phyloP scores from a whole-genome alignment of 1,140 invertebrate genomes.

The Phymastichus coffea region DNA sequence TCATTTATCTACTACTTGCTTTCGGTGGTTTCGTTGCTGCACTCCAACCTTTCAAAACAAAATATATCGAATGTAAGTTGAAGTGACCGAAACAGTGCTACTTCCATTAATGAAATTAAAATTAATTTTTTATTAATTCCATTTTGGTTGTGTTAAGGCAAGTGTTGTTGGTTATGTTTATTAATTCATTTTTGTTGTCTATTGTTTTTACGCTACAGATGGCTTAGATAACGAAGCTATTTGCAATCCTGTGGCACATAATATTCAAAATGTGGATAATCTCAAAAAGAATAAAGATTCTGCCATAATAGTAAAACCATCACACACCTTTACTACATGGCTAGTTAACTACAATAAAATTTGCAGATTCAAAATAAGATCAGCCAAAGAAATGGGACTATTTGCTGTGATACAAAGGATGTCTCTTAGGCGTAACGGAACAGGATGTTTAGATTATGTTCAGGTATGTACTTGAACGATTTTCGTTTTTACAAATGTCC shows the following conservation, averaged over 20 bases:
- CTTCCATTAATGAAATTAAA: not conserved
- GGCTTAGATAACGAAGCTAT: constrained; percentile 29
- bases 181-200: too few species aligned
- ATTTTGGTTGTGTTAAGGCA: not conserved
- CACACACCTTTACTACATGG: constrained; percentile 38
- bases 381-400: constrained; percentile 32
- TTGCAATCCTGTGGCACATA: constrained; percentile 31
- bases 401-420: constrained; percentile 47
- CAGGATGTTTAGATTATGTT: constrained; percentile 43
- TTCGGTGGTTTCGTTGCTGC: not conserved
- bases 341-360: constrained; percentile 17
- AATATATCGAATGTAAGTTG: constrained; percentile 4
- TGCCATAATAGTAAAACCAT: constrained; percentile 32
- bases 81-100: too few species aligned
- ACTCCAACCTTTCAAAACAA: not conserved
- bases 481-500: not conserved
- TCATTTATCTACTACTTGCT: constrained; percentile 11
- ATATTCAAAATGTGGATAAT: not conserved
- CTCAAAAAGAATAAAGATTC: constrained; percentile 8
- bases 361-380: constrained; percentile 40
- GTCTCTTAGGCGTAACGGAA: constrained; percentile 36
- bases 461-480: constrained; percentile 37
- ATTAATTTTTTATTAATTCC: not conserved
- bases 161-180: not conserved
- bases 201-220: constrained; percentile 24